A percentile compares a stretch with the other conserved stretches of the same genome.
Conservation (phyloP, 30 jellyfish, hydroid and myxozoan species). For the Kudoa iwatai region DNA sequence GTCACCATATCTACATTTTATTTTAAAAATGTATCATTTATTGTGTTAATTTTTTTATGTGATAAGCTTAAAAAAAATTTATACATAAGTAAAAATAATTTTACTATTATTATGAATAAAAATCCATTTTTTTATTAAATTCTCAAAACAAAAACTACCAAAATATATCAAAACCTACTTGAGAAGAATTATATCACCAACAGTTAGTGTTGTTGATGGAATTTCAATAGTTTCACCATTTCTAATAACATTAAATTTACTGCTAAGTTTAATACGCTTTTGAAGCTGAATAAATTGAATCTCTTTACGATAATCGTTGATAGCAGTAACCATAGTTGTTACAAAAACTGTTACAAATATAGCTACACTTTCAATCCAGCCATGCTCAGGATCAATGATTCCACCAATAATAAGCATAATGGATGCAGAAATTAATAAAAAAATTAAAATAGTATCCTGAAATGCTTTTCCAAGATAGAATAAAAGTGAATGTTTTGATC, state of each 20-base stretch:
- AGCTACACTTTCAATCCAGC: conserved; percentile 90
- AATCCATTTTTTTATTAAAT: too few relatives aligned
- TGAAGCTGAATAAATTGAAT: conserved; percentile 36
- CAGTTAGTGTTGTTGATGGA: conserved; percentile 16
- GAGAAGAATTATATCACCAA: conserved; percentile 53
- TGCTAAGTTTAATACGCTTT: conserved; percentile 37
- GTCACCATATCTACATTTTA: conserved; percentile 81
- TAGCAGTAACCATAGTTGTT: conserved; percentile 70
- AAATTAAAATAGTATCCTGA: conserved; percentile 50
- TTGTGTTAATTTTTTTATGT: too few relatives aligned
- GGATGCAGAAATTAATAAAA: conserved; percentile 38
- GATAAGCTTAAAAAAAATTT: too few relatives aligned
- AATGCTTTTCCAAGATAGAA: conserved; percentile 50
- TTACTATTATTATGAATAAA: too few relatives aligned
- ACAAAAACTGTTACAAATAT: conserved; percentile 49
- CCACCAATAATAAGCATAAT: conserved; percentile 59
- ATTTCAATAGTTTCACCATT: conserved; percentile 13
- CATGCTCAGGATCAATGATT: conserved; percentile 29
- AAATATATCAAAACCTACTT: too few relatives aligned
- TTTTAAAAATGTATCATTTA: too few relatives aligned
- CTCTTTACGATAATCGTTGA: conserved; percentile 72
- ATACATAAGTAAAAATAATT: too few relatives aligned
- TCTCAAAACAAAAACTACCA: too few relatives aligned
- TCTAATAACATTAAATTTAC: conserved; percentile 27
- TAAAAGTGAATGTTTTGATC: conserved; percentile 31